A percentile compares a stretch with the other conserved stretches of the same genome.
These are phyloP conservation scores for Salvelinus alpinus DNA, from an alignment of 2,113 vertebrate genomes.

Conservation along the genomic window DNA sequence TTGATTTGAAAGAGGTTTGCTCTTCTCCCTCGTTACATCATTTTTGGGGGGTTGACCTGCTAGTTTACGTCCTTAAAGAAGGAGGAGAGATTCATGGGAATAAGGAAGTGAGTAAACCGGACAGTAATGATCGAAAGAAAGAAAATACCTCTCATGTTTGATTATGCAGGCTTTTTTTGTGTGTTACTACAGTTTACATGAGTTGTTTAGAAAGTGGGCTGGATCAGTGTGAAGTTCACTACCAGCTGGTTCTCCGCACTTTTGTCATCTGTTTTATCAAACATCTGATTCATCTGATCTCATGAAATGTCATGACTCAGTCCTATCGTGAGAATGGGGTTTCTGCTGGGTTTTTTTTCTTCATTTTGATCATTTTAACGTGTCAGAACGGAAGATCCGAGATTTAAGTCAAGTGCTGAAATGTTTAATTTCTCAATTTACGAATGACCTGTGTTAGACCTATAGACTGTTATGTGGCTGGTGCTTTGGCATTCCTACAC, in stretches of 20 bases:
- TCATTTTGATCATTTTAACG: neutral
- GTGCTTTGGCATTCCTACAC: neutral
- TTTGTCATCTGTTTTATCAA: neutral
- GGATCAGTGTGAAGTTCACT: neutral
- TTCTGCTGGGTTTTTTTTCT: neutral
- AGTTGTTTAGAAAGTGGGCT: neutral
- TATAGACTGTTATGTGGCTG: neutral
- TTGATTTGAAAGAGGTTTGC: too few relatives aligned
- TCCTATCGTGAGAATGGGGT: neutral
- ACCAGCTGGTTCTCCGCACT: neutral
- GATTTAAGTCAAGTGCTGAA: neutral
- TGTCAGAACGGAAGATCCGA: neutral
- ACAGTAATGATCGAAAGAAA: neutral
- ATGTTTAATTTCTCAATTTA: neutral
- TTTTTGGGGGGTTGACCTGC: too few relatives aligned
- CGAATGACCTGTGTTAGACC: neutral
- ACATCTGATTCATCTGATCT: neutral
- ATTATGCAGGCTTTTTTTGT: neutral
- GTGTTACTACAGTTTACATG: neutral
- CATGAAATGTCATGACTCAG: neutral
- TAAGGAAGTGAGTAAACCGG: neutral
- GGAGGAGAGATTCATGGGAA: neutral
- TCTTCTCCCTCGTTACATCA: too few relatives aligned
- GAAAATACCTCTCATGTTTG: neutral
- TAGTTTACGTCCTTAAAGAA: too few relatives aligned